Percentiles rank a stretch among this genome's conserved stretches.
These are phyloP conservation scores for Tachysurus fulvidraco DNA, from an alignment of 2,113 vertebrate genomes.

Conservation along the genomic window DNA sequence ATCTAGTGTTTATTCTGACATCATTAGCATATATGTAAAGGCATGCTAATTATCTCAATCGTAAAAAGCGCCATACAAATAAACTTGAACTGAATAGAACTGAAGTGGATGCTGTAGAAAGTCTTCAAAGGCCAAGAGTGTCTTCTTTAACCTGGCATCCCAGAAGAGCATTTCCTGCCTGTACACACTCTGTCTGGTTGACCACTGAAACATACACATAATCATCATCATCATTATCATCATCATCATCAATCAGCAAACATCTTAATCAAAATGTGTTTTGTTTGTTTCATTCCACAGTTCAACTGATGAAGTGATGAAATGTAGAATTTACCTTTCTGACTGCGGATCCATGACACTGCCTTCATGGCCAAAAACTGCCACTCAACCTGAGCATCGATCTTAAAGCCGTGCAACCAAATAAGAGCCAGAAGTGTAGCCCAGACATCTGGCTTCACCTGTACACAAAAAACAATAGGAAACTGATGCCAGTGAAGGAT, in stretches of 20 bases:
- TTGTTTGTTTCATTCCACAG: background rate
- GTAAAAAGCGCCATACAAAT: too few species aligned
- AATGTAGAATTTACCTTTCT: constrained; percentile 62
- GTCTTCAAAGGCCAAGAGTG: constrained; percentile 39
- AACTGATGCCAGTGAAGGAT: background rate
- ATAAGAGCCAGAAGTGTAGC: constrained; percentile 79
- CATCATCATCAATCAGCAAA: background rate
- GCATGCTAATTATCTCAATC: background rate
- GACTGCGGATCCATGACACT: constrained; percentile 68
- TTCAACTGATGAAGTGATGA: background rate
- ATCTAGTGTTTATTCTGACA: background rate
- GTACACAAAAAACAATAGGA: constrained; percentile 53
- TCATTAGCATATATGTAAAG: background rate
- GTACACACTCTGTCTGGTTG: constrained; percentile 39
- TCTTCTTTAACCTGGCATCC: constrained; percentile 46
- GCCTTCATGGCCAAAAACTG: constrained; percentile 76
- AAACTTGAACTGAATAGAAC: too few species aligned
- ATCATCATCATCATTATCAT: background rate
- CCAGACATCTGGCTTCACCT: constrained; percentile 72
- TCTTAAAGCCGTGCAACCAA: constrained; percentile 76
- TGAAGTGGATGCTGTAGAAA: background rate
- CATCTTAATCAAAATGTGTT: background rate
- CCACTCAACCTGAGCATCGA: constrained; percentile 69
- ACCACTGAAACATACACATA: constrained; percentile 44
- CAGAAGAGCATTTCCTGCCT: constrained; percentile 41